A percentile compares a stretch with the other conserved stretches of the same genome.
Evolutionary conservation across 2,888 invertebrate species (phyloP).

Genomic region (Syritta pipiens): DNA sequence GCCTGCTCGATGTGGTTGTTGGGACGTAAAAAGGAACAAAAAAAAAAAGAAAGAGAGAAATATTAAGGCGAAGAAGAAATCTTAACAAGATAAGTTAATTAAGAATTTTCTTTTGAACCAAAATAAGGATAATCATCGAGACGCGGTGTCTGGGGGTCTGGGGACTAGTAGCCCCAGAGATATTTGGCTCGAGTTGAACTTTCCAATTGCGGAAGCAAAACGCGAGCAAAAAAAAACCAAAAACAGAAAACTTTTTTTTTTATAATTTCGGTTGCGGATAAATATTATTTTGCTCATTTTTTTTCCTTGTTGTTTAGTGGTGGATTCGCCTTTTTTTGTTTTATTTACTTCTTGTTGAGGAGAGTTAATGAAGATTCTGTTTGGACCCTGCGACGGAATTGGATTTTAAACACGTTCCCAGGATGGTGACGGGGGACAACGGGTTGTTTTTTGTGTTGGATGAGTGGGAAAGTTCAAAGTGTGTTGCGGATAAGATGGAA

Average conservation of each 20-base stretch:
- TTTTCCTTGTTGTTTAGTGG: neutral
- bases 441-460: too few species aligned
- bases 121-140: constrained; percentile 60
- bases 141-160: neutral
- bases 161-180: constrained; percentile 27
- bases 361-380: constrained; percentile 37
- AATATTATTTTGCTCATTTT: constrained; percentile 23
- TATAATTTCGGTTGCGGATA: constrained; percentile 57
- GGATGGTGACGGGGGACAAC: too few species aligned
- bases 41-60: neutral
- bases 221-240: neutral
- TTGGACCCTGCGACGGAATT: constrained; percentile 9
- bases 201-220: constrained; percentile 32
- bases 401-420: constrained; percentile 36
- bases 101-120: constrained; percentile 61
- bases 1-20: neutral
- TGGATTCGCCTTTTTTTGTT: neutral
- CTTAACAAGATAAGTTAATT: constrained; percentile 68
- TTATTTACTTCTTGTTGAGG: constrained; percentile 32
- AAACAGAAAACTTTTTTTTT: constrained; percentile 46
- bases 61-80: constrained; percentile 13
- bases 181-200: constrained; percentile 39
- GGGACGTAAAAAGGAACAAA: neutral
- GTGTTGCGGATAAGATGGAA: too few species aligned
- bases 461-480: too few species aligned